A percentile compares a stretch with the other conserved stretches of the same genome.
Conservation (phyloP, 2,888 invertebrate genomes). For the Melangyna quadrimaculata region DNA sequence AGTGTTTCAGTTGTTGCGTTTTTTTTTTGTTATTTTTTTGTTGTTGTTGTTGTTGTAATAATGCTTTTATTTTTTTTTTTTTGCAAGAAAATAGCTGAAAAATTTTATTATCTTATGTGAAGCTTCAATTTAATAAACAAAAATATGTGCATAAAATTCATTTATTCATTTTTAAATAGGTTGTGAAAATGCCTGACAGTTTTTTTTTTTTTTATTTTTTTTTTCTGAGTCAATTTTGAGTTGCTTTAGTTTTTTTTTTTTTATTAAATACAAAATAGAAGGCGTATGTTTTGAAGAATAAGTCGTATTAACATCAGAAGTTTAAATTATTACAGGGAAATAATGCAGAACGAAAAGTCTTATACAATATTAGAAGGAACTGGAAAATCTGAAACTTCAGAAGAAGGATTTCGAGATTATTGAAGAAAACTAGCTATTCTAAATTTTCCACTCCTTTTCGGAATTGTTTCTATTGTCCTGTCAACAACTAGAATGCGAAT, state of each 20-base stretch:
- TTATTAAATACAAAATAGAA: not conserved
- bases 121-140: slow-evolving; percentile 18
- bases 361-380: too few species aligned
- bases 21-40: not conserved
- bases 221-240: not conserved
- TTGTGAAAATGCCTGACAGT: slow-evolving; percentile 16
- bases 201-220: not conserved
- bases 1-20: slow-evolving; percentile 10
- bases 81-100: slow-evolving; percentile 21
- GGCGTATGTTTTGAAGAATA: not conserved
- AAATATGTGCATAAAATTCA: slow-evolving; percentile 10
- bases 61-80: not conserved
- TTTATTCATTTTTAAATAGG: slow-evolving; percentile 26
- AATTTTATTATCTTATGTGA: slow-evolving; percentile 14
- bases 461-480: too few species aligned
- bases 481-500: too few species aligned
- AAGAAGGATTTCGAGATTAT: too few species aligned
- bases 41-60: not conserved
- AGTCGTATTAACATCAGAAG: not conserved
- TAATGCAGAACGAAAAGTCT: too few species aligned
- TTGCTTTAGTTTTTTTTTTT: not conserved
- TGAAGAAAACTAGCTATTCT: too few species aligned
- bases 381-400: too few species aligned
- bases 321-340: not conserved
- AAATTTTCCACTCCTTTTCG: too few species aligned